Base-by-base conservation (phyloP, 2,888 invertebrate genomes). In the Cynaeus angustus region DNA sequence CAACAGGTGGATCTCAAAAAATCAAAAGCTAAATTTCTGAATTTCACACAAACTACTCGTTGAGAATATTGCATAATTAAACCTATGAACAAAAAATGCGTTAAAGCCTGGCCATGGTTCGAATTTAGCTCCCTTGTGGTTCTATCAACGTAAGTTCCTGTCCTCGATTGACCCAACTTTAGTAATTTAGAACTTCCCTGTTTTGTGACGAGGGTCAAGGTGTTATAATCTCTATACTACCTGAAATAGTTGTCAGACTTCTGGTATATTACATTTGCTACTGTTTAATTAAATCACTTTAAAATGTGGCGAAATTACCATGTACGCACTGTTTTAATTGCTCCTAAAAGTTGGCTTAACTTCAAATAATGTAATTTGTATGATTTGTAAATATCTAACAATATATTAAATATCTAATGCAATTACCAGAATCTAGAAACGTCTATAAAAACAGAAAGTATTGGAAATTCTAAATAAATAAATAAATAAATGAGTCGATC, bases 201-300 rank as follows among this genome's bases (percentile, higher is more conserved):
- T 41, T 10, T 26, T 14, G 64, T 64, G 64, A 64, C 64, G 53
- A 64, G 64, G 64, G 64, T 64, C 52, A 64, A 64, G 53, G 52
- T 64, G 53, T 64, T 64, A 50, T 62, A 62, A 62, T 50, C 48
- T 62, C 62, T 62, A n/a, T 62, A 38, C 28, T 50, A 62, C 48
- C 62, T 50, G 41, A 48, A 16, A 53, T 41, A 53, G 43, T 53
- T 64, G 16, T 62, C 30, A 13, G 38, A 16, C 46, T 43, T 13
- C 28, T 53, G 7, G 28, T 2, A 33, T 7, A 33, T 33, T 33
- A 33, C 33, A 33, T 33, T 33, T 33, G 7, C 33, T 33, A 7
- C 3, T n/a, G n/a, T 33, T 33, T 33, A 33, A 33, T 33, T 33
- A 33, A 33, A 33, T 33, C 33, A 33, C 1, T 7, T 33, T 33